Evolutionary conservation across 2,888 invertebrate species (phyloP).

Genomic region (Chironomus riparius): DNA sequence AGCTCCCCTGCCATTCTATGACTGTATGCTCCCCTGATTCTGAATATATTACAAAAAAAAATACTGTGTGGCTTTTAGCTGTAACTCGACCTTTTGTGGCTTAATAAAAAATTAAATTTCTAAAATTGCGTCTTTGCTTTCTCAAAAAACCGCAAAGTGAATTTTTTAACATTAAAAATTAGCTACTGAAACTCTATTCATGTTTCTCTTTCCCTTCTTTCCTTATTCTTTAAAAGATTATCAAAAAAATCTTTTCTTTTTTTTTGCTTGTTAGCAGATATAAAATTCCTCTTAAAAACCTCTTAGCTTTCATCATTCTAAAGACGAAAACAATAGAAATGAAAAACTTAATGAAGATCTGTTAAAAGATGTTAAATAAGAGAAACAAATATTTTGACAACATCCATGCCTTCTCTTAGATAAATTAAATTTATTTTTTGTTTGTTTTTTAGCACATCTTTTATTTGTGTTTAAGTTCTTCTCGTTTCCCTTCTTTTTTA

Average conservation of each 20-base stretch:
- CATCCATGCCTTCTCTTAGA: neutral
- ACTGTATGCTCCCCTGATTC: no score
- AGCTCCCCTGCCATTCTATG: no score
- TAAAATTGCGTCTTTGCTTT: no score
- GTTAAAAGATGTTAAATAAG: conserved; percentile 6
- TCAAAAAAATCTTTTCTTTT: no score
- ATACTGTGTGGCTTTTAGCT: neutral
- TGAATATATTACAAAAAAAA: no score
- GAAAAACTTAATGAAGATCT: neutral
- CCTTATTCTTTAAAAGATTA: no score
- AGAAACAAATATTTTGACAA: conserved; percentile 8
- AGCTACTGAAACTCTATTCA: no score
- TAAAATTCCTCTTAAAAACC: neutral
- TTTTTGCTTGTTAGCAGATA: neutral
- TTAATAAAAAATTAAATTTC: neutral
- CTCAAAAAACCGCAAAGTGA: no score
- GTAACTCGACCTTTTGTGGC: neutral
- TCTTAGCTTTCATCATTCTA: neutral
- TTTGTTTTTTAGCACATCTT: neutral
- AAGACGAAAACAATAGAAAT: neutral
- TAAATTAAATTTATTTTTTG: neutral
- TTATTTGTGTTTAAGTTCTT: neutral
- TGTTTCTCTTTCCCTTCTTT: no score
- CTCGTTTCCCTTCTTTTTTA: no score
- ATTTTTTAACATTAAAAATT: no score